Percentiles rank a stretch among this genome's conserved stretches.
Conservation (phyloP, 2,797 vertebrate genomes). For the Sebastiscus tertius region DNA sequence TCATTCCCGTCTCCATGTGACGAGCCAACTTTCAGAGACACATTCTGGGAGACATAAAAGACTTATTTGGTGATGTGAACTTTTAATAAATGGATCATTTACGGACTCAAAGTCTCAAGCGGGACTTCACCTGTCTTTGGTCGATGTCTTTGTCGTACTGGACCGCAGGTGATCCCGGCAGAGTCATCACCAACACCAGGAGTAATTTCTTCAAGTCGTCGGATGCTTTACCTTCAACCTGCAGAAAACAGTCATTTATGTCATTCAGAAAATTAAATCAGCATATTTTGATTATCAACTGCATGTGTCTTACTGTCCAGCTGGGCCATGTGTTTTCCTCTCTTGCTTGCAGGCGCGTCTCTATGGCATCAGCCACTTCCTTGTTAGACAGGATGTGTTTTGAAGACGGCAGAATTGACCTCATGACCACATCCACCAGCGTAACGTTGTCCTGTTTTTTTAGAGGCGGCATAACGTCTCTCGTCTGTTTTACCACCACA, state of each 20-base stretch:
- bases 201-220: slow-evolving; percentile 72
- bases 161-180: slow-evolving; percentile 82
- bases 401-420: slow-evolving; percentile 71
- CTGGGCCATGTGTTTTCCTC: slow-evolving; percentile 68
- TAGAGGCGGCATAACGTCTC: slow-evolving; percentile 30
- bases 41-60: slow-evolving; percentile 33
- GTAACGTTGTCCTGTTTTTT: slow-evolving; percentile 56
- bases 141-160: slow-evolving; percentile 68
- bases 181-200: slow-evolving; percentile 81
- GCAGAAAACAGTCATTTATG: not conserved
- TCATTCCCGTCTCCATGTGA: not conserved
- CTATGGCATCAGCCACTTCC: slow-evolving; percentile 72
- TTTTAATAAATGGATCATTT: not conserved
- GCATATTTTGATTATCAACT: not conserved
- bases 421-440: slow-evolving; percentile 76
- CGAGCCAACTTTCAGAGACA: not conserved
- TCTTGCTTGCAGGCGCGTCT: slow-evolving; percentile 60
- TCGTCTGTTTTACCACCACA: slow-evolving; percentile 74
- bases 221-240: slow-evolving; percentile 72
- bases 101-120: not conserved
- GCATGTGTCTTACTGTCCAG: slow-evolving; percentile 77
- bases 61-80: not conserved
- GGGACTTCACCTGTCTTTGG: slow-evolving; percentile 56
- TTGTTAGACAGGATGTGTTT: slow-evolving; percentile 50
- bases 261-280: not conserved